Evolutionary conservation across 2,113 vertebrate species (phyloP).

Genomic region (Herpailurus yagouaroundi): DNA sequence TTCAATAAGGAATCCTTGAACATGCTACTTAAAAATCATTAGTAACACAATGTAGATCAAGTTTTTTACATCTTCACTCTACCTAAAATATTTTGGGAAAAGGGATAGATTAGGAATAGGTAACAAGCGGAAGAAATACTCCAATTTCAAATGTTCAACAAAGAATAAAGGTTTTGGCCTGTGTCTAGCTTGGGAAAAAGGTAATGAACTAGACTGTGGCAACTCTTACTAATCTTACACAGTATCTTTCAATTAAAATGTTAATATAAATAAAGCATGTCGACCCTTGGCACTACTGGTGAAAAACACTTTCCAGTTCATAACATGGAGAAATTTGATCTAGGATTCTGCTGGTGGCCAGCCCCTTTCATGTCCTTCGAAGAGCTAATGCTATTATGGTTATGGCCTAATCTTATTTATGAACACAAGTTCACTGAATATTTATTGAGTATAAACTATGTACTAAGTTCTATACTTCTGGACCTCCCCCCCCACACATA

Average conservation of each 20-base stretch:
- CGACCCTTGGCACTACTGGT: background rate
- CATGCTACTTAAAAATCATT: constrained; percentile 27
- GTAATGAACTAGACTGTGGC: constrained; percentile 18
- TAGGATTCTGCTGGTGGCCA: background rate
- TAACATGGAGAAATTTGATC: background rate
- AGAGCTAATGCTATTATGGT: background rate
- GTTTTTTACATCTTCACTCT: constrained; percentile 43
- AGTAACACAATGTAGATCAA: background rate
- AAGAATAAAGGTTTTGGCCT: constrained; percentile 12
- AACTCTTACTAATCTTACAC: background rate
- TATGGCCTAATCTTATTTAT: constrained; percentile 27
- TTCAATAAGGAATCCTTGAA: constrained; percentile 6
- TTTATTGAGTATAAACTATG: background rate
- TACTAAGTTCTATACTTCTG: background rate
- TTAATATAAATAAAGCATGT: background rate
- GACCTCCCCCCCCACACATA: background rate
- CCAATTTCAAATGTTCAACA: constrained; percentile 45
- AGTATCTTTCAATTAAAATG: constrained; percentile 29
- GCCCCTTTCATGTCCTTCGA: constrained; percentile 21
- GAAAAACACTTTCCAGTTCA: background rate
- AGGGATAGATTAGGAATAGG: background rate
- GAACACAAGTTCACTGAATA: constrained; percentile 28
- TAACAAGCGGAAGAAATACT: constrained; percentile 37
- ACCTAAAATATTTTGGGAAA: constrained; percentile 33
- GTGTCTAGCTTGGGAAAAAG: background rate